These are phyloP conservation scores for Sternotherus odoratus DNA, from an alignment of 2,797 vertebrate genomes.

Conservation along the genomic window DNA sequence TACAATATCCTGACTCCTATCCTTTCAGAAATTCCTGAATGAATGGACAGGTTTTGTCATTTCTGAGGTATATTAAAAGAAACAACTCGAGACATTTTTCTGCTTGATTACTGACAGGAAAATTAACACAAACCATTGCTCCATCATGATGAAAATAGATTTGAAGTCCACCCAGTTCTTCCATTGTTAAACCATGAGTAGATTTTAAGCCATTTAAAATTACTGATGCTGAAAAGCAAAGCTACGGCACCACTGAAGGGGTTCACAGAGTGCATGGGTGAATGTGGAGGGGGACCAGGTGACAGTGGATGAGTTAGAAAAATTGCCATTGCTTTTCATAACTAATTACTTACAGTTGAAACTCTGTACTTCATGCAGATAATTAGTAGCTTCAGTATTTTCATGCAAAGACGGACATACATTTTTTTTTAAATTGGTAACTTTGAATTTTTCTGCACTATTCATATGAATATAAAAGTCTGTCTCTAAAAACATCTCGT, in stretches of 20 bases:
- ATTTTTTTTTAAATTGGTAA: background rate
- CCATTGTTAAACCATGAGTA: constrained; percentile 36
- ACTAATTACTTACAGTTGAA: constrained; percentile 40
- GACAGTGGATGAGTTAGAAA: constrained; percentile 28
- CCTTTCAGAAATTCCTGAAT: constrained; percentile 32
- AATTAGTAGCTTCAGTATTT: constrained; percentile 27
- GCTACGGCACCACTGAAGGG: background rate
- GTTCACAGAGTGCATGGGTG: background rate
- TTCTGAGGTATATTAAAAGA: constrained; percentile 19
- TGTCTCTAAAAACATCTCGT: background rate
- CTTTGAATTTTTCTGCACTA: background rate
- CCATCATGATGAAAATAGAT: constrained; percentile 38
- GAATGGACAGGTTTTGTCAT: constrained; percentile 10
- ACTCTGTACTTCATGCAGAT: background rate
- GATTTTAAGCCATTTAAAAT: constrained; percentile 51
- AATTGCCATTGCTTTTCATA: constrained; percentile 39
- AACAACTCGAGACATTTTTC: constrained; percentile 18
- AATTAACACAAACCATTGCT: background rate
- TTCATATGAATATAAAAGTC: background rate
- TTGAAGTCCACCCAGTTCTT: constrained; percentile 46
- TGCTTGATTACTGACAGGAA: constrained; percentile 10
- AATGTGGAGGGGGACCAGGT: constrained; percentile 22
- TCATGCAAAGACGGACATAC: constrained; percentile 2
- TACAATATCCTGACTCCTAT: background rate
- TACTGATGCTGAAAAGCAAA: constrained; percentile 41